These are phyloP conservation scores for Amphiprion clarkii DNA, from an alignment of 2,797 vertebrate genomes.

Conservation along the genomic window DNA sequence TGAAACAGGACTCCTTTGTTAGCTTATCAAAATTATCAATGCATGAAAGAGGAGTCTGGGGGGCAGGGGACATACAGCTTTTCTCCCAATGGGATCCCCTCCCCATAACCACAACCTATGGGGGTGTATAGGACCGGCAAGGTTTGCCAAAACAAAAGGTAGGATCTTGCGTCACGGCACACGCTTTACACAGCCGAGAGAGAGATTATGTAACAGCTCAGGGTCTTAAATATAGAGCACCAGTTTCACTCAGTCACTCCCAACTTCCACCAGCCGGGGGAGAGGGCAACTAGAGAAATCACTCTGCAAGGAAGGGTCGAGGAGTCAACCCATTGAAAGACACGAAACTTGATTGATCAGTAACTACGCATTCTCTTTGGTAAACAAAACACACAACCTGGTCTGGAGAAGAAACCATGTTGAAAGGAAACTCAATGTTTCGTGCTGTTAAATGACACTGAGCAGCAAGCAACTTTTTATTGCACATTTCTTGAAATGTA, in stretches of 20 bases:
- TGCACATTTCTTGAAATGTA: no score
- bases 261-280: conserved; percentile 28
- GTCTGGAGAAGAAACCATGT: not conserved
- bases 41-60: conserved; percentile 24
- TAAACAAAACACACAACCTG: not conserved
- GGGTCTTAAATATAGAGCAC: conserved; percentile 57
- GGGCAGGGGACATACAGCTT: conserved; percentile 33
- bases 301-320: not conserved
- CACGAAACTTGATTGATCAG: not conserved
- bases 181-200: conserved; percentile 50
- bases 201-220: conserved; percentile 66
- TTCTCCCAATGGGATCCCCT: conserved; percentile 10
- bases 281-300: conserved; percentile 10
- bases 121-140: not conserved
- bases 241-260: conserved; percentile 42
- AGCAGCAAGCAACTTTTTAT: no score
- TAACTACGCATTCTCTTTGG: not conserved
- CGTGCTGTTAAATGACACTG: no score
- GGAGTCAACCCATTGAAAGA: not conserved
- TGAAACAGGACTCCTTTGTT: conserved; percentile 40
- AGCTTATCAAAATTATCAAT: conserved; percentile 37
- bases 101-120: conserved; percentile 9
- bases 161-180: conserved; percentile 24
- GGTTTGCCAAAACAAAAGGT: conserved; percentile 47
- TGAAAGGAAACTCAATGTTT: not conserved